These are phyloP conservation scores for Proisotoma minuta DNA, from an alignment of 2,888 invertebrate species.

Conservation along the genomic window DNA sequence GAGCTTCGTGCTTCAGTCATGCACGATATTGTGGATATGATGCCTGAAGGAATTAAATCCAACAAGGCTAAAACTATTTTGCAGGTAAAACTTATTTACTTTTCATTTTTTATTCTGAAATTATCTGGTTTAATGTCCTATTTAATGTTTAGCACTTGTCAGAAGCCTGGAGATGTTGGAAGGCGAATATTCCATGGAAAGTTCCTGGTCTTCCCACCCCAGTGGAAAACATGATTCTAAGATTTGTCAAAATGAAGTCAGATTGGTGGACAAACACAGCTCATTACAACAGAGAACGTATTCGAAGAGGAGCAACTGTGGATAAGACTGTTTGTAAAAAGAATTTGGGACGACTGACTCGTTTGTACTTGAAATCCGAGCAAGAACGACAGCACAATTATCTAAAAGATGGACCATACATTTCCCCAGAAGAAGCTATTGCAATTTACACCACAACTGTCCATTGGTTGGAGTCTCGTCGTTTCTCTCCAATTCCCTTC, in stretches of 20 bases:
- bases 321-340: slow-evolving; percentile 99
- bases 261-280: slow-evolving; percentile 99
- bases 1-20: slow-evolving; percentile 91
- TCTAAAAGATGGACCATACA: slow-evolving; percentile 98
- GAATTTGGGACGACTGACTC: slow-evolving; percentile 94
- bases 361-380: slow-evolving; percentile 93
- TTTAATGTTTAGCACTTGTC: slow-evolving; percentile 66
- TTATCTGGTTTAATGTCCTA: too few relatives aligned
- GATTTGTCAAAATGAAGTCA: slow-evolving; percentile 99
- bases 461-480: slow-evolving; percentile 96
- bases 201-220: slow-evolving; percentile 97
- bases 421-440: slow-evolving; percentile 98
- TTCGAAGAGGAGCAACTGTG: slow-evolving; percentile 97
- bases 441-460: slow-evolving; percentile 99
- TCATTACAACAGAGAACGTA: slow-evolving; percentile 97
- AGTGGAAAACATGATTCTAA: slow-evolving; percentile 99
- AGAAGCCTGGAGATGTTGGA: slow-evolving; percentile 99
- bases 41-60: slow-evolving; percentile 99
- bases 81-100: slow-evolving; percentile 55
- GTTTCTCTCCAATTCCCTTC: slow-evolving; percentile 99
- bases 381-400: slow-evolving; percentile 99
- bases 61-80: slow-evolving; percentile 98
- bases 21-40: slow-evolving; percentile 99
- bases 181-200: slow-evolving; percentile 99
- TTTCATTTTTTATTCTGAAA: neutral